These are phyloP conservation scores for Tinea pellionella DNA, from an alignment of 2,888 invertebrate species.

Conservation along the genomic window DNA sequence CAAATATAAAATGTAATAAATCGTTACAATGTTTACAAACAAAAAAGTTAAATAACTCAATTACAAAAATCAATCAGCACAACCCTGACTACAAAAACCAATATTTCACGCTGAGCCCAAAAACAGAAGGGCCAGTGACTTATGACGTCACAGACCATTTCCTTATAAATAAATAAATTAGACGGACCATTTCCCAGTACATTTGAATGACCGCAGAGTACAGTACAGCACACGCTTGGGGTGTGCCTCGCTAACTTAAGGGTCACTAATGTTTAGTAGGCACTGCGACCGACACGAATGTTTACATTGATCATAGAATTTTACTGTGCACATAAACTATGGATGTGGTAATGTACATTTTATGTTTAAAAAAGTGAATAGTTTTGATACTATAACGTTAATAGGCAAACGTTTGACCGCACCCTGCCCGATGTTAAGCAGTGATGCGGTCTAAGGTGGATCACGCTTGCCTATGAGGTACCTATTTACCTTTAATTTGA, in stretches of 20 bases:
- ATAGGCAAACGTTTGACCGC: too few species aligned
- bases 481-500: too few species aligned
- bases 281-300: background rate
- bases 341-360: background rate
- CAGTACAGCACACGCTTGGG: slow-evolving; percentile 9
- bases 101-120: background rate
- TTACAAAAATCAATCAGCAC: too few species aligned
- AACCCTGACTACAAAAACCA: too few species aligned
- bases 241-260: slow-evolving; percentile 5
- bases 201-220: slow-evolving; percentile 12
- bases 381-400: too few species aligned
- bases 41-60: too few species aligned
- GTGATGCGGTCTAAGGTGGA: too few species aligned
- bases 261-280: slow-evolving; percentile 12
- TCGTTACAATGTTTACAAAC: background rate
- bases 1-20: background rate
- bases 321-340: background rate
- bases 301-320: background rate
- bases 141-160: slow-evolving; percentile 13
- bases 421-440: too few species aligned
- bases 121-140: background rate
- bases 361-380: background rate
- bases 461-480: too few species aligned
- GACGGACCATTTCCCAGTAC: slow-evolving; percentile 11
- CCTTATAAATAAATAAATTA: slow-evolving; percentile 15